These are phyloP conservation scores for Caenorhabditis sp. DNA, from an alignment of 2,888 invertebrate species.

Conservation along the genomic window DNA sequence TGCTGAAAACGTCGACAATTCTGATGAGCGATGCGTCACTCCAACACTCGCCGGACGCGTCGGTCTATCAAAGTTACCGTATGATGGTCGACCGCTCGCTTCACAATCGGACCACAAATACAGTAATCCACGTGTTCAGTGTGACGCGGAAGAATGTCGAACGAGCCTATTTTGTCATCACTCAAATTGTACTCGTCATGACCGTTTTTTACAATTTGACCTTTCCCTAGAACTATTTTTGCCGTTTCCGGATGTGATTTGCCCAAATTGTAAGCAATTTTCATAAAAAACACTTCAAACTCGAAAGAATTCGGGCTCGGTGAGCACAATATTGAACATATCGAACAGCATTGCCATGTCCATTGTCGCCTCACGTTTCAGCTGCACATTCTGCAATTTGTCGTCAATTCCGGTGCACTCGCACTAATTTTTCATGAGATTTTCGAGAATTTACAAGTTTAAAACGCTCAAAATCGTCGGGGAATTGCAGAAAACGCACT, in stretches of 20 bases:
- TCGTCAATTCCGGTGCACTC: too few relatives aligned
- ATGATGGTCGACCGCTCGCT: constrained; percentile 33
- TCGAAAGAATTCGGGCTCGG: constrained; percentile 52
- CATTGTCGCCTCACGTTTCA: constrained; percentile 38
- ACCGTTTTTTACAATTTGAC: background rate
- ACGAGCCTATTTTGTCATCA: constrained; percentile 11
- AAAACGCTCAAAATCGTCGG: background rate
- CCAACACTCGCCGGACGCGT: constrained; percentile 6
- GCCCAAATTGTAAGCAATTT: too few relatives aligned
- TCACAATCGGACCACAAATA: constrained; percentile 8
- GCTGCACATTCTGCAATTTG: constrained; percentile 40
- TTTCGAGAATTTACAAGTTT: too few relatives aligned
- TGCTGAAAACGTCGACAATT: constrained; percentile 14
- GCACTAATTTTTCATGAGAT: too few relatives aligned
- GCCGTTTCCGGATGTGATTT: too few relatives aligned
- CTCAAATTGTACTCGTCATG: background rate
- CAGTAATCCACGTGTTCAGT: constrained; percentile 9
- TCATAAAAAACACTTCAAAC: constrained; percentile 10
- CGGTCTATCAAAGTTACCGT: constrained; percentile 23
- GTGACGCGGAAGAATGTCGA: constrained; percentile 24
- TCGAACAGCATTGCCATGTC: constrained; percentile 50
- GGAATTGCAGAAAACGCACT: too few relatives aligned
- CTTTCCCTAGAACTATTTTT: background rate
- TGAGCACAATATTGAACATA: constrained; percentile 49
- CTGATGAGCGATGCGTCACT: constrained; percentile 17